Base-by-base conservation (phyloP, 2,113 vertebrate genomes). In the Sitta europaea region DNA sequence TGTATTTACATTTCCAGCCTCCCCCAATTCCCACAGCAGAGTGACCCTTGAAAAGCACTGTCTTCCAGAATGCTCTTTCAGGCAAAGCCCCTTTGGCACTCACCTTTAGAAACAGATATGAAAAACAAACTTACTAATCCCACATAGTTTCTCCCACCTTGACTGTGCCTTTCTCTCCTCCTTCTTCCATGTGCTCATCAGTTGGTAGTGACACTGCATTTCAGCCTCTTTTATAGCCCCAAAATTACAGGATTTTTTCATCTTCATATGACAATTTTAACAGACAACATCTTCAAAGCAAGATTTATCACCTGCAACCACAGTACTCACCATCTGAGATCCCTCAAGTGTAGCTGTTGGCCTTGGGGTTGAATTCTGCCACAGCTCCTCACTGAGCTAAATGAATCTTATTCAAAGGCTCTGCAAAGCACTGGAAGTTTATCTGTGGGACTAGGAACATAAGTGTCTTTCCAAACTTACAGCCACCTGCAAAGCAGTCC, bases 21-120 rank as follows among this genome's bases (percentile, higher is more conserved):
- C 5, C 2, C 6, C 3, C 29, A 23, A 8, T 42, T 65, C 24
- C 42, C 0, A 0, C 36, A 38, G 51, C 29, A 31, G 9, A 18
- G 36, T 73, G 12, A n/a, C 15, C 12, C 36, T 71, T 51, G 21
- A 47, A 66, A 88, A 24, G 1, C 1, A 38, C 16, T 42, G 3
- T 63, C 28, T 68, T 45, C 50, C 33, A 61, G 29, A 86, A 35
- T 86, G 23, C 6, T 59, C 11, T 23, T 84, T 58, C 35, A 45
- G 38, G 19, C 22, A 25, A 58, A 15, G 10, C 6, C 7, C 16
- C 28, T 59, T 73, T n/a, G 14, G 14, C 11, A 47, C 15, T 57
- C 43, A 33, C 27, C 70, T 43, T 18, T 27, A 15, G 11, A 20
- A 77, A 57, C 3, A 50, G 28, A 45, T 57, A 63, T 4, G 38